A percentile compares a stretch with the other conserved stretches of the same genome.
Evolutionary conservation across 2,113 vertebrate genomes (phyloP).

Genomic region (Albula glossodonta): DNA sequence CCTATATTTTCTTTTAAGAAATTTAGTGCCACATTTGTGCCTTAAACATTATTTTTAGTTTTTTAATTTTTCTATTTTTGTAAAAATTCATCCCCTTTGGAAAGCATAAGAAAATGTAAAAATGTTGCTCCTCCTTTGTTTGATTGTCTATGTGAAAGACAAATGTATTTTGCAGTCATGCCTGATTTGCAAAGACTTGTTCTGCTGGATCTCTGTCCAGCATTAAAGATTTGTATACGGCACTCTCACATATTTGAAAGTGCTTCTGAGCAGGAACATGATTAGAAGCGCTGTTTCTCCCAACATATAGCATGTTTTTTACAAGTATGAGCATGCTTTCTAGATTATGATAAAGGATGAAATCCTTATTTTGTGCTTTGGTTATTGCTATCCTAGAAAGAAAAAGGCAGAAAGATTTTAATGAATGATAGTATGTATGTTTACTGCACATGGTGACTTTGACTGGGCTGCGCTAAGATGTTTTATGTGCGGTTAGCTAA

Average conservation of each 20-base stretch:
- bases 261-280: not conserved
- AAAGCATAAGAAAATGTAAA: not conserved
- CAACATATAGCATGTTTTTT: not conserved
- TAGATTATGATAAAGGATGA: not conserved
- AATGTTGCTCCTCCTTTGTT: not conserved
- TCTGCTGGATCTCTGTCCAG: not conserved
- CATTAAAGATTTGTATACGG: not conserved
- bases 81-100: not conserved
- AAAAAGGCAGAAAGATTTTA: not conserved
- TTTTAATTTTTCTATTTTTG: not conserved
- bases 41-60: not conserved
- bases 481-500: not conserved
- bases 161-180: not conserved
- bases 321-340: not conserved
- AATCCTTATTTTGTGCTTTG: too few relatives aligned
- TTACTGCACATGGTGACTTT: not conserved
- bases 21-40: too few relatives aligned
- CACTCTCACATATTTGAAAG: not conserved
- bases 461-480: not conserved
- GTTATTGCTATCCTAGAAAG: not conserved
- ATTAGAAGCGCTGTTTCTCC: not conserved
- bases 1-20: not conserved
- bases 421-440: not conserved
- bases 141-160: too few relatives aligned
- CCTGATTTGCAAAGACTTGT: not conserved